Percentiles rank a stretch among this genome's conserved stretches.
These are phyloP conservation scores for Chaenogobius annularis DNA, from an alignment of 2,113 vertebrate genomes.

Conservation along the genomic window DNA sequence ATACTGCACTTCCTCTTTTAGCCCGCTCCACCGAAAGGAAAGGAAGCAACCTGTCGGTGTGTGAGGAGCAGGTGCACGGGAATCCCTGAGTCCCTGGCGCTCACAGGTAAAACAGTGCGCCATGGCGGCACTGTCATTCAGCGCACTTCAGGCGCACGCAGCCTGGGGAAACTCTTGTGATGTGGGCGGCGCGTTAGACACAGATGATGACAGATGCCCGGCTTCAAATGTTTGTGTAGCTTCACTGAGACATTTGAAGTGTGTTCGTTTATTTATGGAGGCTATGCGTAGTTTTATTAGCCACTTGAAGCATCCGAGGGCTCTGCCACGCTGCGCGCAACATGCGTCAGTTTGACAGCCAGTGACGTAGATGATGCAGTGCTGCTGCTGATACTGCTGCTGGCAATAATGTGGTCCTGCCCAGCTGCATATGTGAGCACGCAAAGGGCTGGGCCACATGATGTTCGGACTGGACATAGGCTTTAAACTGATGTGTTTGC, in stretches of 20 bases:
- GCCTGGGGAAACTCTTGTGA: not conserved
- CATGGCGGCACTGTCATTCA: not conserved
- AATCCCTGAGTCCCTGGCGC: constrained; percentile 52
- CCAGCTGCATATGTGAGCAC: not conserved
- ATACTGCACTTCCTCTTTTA: not conserved
- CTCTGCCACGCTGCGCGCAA: constrained; percentile 24
- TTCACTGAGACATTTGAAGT: not conserved
- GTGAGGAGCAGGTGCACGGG: constrained; percentile 54
- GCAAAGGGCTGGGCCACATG: not conserved
- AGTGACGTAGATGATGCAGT: constrained; percentile 51
- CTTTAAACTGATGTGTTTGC: not conserved
- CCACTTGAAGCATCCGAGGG: not conserved
- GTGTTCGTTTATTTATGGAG: not conserved
- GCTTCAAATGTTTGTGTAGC: not conserved
- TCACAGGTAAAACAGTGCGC: constrained; percentile 52
- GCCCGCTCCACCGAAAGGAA: constrained; percentile 5
- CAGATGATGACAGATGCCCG: not conserved
- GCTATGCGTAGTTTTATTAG: not conserved
- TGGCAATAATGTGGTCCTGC: not conserved
- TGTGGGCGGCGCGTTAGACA: constrained; percentile 14
- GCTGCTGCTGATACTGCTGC: not conserved
- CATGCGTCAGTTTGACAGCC: constrained; percentile 37
- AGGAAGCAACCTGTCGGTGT: constrained; percentile 4
- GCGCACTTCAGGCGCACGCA: not conserved
- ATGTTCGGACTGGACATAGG: not conserved